These are phyloP conservation scores for Hirundo rustica DNA, from an alignment of 2,797 vertebrate species.

Conservation along the genomic window DNA sequence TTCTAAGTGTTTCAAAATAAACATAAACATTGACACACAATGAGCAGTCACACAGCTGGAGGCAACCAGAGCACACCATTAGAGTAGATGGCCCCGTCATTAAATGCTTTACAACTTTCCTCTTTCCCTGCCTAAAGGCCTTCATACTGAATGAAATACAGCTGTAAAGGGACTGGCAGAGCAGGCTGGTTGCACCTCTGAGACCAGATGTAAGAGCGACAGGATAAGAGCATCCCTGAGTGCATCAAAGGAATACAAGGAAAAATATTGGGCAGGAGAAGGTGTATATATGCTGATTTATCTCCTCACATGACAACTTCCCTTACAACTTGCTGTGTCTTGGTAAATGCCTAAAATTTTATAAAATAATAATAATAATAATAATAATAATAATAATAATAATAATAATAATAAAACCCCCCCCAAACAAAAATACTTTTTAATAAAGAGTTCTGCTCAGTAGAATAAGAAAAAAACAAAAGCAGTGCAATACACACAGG, in stretches of 20 bases:
- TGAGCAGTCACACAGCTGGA: not conserved
- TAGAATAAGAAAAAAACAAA: not conserved
- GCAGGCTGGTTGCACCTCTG: not conserved
- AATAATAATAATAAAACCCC: too few relatives aligned
- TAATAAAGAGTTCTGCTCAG: not conserved
- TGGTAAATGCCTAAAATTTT: not conserved
- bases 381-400: too few relatives aligned
- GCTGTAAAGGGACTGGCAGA: not conserved
- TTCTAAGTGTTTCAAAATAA: not conserved
- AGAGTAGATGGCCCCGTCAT: not conserved
- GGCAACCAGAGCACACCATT: not conserved
- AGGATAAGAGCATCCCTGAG: not conserved
- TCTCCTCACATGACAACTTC: not conserved
- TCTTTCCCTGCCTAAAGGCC: not conserved
- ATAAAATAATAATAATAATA: too few relatives aligned
- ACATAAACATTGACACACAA: not conserved
- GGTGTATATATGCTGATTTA: not conserved
- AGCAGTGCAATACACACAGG: not conserved
- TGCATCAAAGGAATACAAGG: not conserved
- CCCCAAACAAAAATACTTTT: not conserved
- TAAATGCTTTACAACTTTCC: not conserved
- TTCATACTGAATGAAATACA: not conserved
- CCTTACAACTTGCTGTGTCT: fast-evolving
- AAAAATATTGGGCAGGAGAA: not conserved
- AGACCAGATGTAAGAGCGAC: not conserved